These are phyloP conservation scores for Rhagophthalmus giganteus DNA, from an alignment of 2,888 invertebrate genomes.

Conservation along the genomic window DNA sequence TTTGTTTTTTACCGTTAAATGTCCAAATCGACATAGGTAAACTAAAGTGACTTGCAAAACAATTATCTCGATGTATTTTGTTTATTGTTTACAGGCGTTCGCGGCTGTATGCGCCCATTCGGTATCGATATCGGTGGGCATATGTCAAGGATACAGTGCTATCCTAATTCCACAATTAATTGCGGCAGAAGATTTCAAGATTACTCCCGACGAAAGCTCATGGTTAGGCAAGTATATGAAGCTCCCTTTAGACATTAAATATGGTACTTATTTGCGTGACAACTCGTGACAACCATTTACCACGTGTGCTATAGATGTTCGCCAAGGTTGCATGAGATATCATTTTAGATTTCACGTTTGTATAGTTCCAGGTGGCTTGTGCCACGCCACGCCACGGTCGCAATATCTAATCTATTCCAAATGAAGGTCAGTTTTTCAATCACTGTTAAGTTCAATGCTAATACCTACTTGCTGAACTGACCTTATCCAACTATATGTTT, in stretches of 20 bases:
- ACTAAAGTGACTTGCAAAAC: too few species aligned
- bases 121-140: slow-evolving; percentile 74
- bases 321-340: slow-evolving; percentile 3
- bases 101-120: slow-evolving; percentile 74
- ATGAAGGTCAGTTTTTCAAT: slow-evolving; percentile 13
- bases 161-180: slow-evolving; percentile 72
- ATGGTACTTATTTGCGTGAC: too few species aligned
- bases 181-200: slow-evolving; percentile 57
- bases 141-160: slow-evolving; percentile 76
- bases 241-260: too few species aligned
- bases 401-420: neutral
- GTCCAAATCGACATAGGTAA: too few species aligned
- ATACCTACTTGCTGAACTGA: neutral
- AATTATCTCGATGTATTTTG: too few species aligned
- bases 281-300: too few species aligned
- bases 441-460: slow-evolving; percentile 22
- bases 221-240: slow-evolving; percentile 67
- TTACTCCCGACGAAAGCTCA: slow-evolving; percentile 67
- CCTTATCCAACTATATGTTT: slow-evolving; percentile 1
- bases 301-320: too few species aligned
- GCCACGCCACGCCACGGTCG: neutral
- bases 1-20: too few species aligned
- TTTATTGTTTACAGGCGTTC: slow-evolving; percentile 60
- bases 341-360: slow-evolving; percentile 9
- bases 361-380: slow-evolving; percentile 4